A percentile compares a stretch with the other conserved stretches of the same genome.
Evolutionary conservation across 2,888 invertebrate species (phyloP).

Genomic region (Trachelus troglodyta): DNA sequence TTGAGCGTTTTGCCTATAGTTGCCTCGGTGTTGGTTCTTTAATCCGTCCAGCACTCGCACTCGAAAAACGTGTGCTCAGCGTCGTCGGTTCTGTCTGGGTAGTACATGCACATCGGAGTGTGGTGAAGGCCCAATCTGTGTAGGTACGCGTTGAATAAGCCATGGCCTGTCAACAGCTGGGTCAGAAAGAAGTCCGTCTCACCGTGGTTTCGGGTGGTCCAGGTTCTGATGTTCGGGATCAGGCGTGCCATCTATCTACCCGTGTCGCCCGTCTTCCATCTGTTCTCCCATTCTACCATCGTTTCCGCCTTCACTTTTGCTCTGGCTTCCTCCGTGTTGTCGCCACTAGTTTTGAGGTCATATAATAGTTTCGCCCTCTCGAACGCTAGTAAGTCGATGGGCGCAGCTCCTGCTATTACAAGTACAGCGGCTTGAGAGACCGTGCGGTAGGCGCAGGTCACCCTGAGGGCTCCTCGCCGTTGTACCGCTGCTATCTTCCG

Average conservation of each 20-base stretch:
- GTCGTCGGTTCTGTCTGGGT: no score
- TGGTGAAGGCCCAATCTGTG: neutral
- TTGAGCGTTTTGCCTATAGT: no score
- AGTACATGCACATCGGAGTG: no score
- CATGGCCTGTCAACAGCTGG: conserved; percentile 11
- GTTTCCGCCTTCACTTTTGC: neutral
- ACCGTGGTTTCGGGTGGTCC: conserved; percentile 1
- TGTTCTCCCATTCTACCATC: neutral
- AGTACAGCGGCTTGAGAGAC: conserved; percentile 36
- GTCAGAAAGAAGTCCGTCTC: conserved; percentile 3
- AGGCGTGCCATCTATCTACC: conserved; percentile 8
- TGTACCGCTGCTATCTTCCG: conserved; percentile 30
- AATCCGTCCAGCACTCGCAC: no score
- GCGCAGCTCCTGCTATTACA: conserved; percentile 30
- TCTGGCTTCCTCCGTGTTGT: neutral
- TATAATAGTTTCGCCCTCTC: conserved; percentile 23
- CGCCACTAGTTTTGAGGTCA: neutral
- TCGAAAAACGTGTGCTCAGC: no score
- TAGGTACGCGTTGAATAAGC: conserved; percentile 5
- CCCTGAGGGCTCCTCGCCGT: conserved; percentile 29
- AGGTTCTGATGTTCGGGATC: neutral
- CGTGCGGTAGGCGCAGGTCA: conserved; percentile 33
- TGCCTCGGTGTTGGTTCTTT: no score
- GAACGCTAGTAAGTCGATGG: conserved; percentile 31
- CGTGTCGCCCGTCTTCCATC: neutral